phyloP scores from a whole-genome alignment of 2,888 invertebrate species.

The Clostera curtula region DNA sequence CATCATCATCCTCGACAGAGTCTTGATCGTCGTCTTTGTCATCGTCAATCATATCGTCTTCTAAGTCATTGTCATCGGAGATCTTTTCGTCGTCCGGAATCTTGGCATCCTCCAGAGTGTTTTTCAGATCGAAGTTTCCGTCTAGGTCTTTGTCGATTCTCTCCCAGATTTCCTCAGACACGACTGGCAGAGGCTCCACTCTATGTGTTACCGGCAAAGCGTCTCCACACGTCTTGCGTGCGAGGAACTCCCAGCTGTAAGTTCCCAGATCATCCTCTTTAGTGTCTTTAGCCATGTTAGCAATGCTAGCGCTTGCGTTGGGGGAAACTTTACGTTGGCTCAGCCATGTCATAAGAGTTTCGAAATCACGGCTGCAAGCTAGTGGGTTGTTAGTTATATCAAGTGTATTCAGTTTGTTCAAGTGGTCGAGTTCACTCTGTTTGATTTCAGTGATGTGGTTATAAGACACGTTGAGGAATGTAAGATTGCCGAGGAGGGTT shows the following conservation, averaged over 20 bases:
- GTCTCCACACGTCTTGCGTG: conserved; percentile 58
- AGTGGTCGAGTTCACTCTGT: conserved; percentile 73
- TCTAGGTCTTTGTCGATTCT: conserved; percentile 54
- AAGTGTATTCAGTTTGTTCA: conserved; percentile 73
- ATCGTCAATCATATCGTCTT: conserved; percentile 31
- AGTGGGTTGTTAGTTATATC: conserved; percentile 80
- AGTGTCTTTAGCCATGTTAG: conserved; percentile 50
- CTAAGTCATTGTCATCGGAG: conserved; percentile 25
- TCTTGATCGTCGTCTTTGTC: conserved; percentile 37
- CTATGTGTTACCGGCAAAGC: conserved; percentile 45
- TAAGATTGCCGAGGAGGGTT: conserved; percentile 69
- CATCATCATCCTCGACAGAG: conserved; percentile 47
- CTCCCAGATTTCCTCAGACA: conserved; percentile 66
- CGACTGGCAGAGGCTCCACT: conserved; percentile 45
- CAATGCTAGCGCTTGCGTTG: conserved; percentile 53
- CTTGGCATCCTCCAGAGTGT: conserved; percentile 59
- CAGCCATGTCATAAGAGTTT: conserved; percentile 78
- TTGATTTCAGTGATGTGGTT: conserved; percentile 76
- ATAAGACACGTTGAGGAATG: conserved; percentile 74
- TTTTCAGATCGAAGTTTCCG: conserved; percentile 58
- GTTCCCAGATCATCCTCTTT: conserved; percentile 45
- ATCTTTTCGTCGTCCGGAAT: conserved; percentile 38
- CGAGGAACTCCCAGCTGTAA: conserved; percentile 66
- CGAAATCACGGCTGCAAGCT: conserved; percentile 80
- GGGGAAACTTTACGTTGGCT: conserved; percentile 74